Base-by-base conservation (phyloP, 2,888 invertebrate genomes). In the Syrista parreyssii region DNA sequence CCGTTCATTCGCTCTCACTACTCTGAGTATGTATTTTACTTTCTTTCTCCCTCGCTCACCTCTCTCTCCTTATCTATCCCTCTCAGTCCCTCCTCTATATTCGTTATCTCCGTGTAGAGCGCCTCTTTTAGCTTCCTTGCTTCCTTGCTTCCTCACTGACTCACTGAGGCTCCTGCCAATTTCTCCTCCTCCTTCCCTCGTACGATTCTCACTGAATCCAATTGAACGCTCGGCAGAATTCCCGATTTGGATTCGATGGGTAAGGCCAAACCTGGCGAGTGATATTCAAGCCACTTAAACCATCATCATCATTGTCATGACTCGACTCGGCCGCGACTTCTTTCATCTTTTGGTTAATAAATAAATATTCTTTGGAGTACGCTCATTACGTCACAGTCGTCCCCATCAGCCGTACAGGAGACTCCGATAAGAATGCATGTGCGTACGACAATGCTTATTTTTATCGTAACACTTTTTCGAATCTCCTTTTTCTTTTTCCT, bases 1-100 rank as follows among this genome's bases (percentile, higher is more conserved):
- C 84, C 83, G 84, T 84, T 85, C 84, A 84, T 83, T 81, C 72
- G 73, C 77, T 79, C 80, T 75, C 32, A 31, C 31, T 71, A 71
- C 71, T 71, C 71, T 4, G 32, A 71, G 71, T 33, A n/a, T 71
- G 31, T 33, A 12, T 33, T 71, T 71, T 71, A 12, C 71, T 71
- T 71, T 71, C 32, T 55, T 55, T 55, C 55, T 55, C 55, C 55
- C 55, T 55, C 9, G 4, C 55, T 55, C 55, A 6, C 40, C 40
- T 6, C 40, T 1, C 40, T 40, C 40, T 40, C 36, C 23, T 55
- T 55, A 55, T 55, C 55, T 55, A 55, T 55, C 23, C 23, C 55
- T 23, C 55, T 55, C 23, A 55, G 55, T 55, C 9, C 55, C 55
- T 55, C 23, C 55, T 55, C 23, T 55, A 23, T 23, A 55, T n/a